A percentile compares a stretch with the other conserved stretches of the same genome.
These are phyloP conservation scores for Antechinus stuartii DNA, from an alignment of 2,113 vertebrate genomes.

Conservation along the genomic window DNA sequence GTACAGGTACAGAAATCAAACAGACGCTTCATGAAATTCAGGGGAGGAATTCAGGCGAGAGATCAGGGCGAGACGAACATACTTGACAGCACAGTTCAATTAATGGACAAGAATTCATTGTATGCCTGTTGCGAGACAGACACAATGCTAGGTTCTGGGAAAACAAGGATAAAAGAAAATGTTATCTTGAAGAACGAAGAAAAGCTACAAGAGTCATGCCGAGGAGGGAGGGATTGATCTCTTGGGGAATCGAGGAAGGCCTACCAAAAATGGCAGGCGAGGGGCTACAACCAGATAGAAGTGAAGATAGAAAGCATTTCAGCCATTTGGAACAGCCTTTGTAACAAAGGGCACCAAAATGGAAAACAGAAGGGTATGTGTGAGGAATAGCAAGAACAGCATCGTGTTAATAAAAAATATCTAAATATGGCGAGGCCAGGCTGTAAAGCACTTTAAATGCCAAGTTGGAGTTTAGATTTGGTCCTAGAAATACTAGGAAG, in stretches of 20 bases:
- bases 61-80: not conserved
- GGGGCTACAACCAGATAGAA: no score
- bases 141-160: not conserved
- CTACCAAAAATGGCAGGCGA: not conserved
- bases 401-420: not conserved
- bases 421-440: no score
- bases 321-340: not conserved
- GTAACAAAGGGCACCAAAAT: not conserved
- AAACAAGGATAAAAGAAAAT: not conserved
- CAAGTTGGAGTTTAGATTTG: not conserved
- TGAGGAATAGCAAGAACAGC: not conserved
- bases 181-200: not conserved
- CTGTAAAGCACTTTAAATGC: not conserved
- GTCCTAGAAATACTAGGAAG: not conserved
- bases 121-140: not conserved
- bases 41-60: not conserved
- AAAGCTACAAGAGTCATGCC: not conserved
- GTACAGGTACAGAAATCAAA: not conserved
- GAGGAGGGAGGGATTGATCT: not conserved
- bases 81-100: not conserved
- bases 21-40: not conserved
- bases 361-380: not conserved
- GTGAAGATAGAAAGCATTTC: not conserved
- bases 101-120: not conserved
- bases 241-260: not conserved